A percentile compares a stretch with the other conserved stretches of the same genome.
Evolutionary conservation across 2,797 vertebrate species (phyloP).

Genomic region (Chaenodraco wilsoni): DNA sequence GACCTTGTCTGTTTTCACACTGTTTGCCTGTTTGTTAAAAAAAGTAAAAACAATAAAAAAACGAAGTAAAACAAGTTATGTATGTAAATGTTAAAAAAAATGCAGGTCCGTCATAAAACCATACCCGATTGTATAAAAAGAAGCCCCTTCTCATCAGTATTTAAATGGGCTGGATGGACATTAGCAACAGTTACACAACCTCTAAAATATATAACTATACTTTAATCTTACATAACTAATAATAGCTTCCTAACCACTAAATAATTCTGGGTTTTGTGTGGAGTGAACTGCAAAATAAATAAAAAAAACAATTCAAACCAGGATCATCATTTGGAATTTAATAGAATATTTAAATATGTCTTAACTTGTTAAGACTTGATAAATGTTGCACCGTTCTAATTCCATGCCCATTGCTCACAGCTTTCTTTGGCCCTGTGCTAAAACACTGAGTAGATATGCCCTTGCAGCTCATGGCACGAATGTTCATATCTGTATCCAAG

Average conservation of each 20-base stretch:
- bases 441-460: slow-evolving; percentile 21
- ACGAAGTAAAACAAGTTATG: too few species aligned
- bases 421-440: slow-evolving; percentile 16
- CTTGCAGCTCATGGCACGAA: slow-evolving; percentile 29
- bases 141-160: neutral
- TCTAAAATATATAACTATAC: neutral
- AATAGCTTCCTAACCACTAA: neutral
- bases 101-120: slow-evolving; percentile 2
- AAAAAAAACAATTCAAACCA: slow-evolving; percentile 17
- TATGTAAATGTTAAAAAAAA: neutral
- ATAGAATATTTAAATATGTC: neutral
- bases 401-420: neutral
- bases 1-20: too few species aligned
- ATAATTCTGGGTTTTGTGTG: slow-evolving; percentile 10
- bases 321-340: slow-evolving; percentile 16
- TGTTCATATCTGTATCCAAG: slow-evolving; percentile 25
- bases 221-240: slow-evolving; percentile 3
- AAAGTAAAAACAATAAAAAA: too few species aligned
- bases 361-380: slow-evolving; percentile 25
- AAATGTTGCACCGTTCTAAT: slow-evolving; percentile 17
- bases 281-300: slow-evolving; percentile 12
- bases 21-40: too few species aligned
- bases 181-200: neutral
- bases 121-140: neutral
- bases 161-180: neutral